Base-by-base conservation (phyloP, 92 coral and sea anemone genomes). In the Meandrina meandrites region DNA sequence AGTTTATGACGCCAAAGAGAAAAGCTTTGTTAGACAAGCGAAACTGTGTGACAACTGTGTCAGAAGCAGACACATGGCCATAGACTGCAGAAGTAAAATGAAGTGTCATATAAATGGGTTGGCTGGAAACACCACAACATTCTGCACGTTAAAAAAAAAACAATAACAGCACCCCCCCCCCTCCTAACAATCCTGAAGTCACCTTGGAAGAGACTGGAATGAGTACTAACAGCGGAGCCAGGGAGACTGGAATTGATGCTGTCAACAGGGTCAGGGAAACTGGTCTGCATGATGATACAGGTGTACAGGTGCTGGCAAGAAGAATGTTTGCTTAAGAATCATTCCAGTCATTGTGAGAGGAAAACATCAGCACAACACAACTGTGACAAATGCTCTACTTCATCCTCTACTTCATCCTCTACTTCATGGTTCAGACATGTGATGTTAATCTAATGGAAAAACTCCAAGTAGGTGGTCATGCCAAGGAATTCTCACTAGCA, bases 51-150 rank as follows among this genome's bases (percentile, higher is more conserved):
- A 82, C 35, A 87, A 87, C 74, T 88, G 93, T 79, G n/a, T 91
- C 10, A 8, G 30, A 16, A 30, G 57, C 12, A 86, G 91, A 13
- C 91, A 91, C 79, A 28, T 81, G 27, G 91, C 91, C 14, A 82
- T 67, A 75, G 91, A 84, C 5, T 91, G 93, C 69, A 58, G 74
- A 57, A 75, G 60, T 42, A 69, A 16, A 32, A 58, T 30, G 47
- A 60, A 75, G n/a, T 89, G 92, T 73, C 81, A 85, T 53, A 67
- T 90, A 18, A 79, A 70, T 30, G 94, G 92, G 1, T 86, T 54
- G 48, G 42, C 36, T 75, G 82, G 66, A 86, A 83, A 53, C 90
- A 92, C 56, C 84, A 75, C 86, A 79, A 81, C 5, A 19, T 86
- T 35, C 67, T 89, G 85, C 94, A 89, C 77, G 36, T 34, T 16